A percentile compares a stretch with the other conserved stretches of the same genome.
phyloP scores from a whole-genome alignment of 2,113 vertebrate genomes.

The Thinocorus orbignyianus region DNA sequence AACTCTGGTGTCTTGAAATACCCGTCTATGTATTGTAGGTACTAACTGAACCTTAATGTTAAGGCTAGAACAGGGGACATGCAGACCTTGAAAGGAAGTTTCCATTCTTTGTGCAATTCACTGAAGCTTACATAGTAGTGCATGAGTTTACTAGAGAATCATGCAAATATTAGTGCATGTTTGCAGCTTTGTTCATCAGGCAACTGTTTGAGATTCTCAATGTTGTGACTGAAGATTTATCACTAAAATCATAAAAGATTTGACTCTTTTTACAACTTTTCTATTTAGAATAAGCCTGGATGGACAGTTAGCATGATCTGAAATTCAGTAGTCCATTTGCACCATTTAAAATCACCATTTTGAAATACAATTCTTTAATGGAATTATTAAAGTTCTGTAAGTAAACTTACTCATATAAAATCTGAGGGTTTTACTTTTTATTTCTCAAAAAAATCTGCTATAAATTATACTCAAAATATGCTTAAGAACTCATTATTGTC shows the following conservation, averaged over 20 bases:
- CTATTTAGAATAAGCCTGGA: background rate
- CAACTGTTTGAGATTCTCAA: background rate
- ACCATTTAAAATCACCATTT: background rate
- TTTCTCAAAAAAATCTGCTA: background rate
- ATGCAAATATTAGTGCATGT: background rate
- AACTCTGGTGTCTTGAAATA: background rate
- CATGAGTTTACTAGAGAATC: background rate
- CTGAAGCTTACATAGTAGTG: background rate
- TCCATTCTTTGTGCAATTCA: background rate
- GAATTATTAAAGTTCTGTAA: background rate
- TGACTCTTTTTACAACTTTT: background rate
- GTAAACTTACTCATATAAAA: background rate
- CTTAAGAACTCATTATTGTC: background rate
- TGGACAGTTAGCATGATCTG: background rate
- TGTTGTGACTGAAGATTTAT: background rate
- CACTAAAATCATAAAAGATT: background rate
- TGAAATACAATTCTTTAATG: background rate
- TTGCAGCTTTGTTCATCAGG: background rate
- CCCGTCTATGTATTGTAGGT: background rate
- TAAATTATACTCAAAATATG: background rate
- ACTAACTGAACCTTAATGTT: background rate
- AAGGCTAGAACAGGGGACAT: background rate
- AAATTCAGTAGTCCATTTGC: background rate
- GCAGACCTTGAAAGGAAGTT: background rate
- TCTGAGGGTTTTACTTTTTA: background rate